A percentile compares a stretch with the other conserved stretches of the same genome.
Conservation (phyloP, 2,797 vertebrate genomes). For the Rhinella marina region DNA sequence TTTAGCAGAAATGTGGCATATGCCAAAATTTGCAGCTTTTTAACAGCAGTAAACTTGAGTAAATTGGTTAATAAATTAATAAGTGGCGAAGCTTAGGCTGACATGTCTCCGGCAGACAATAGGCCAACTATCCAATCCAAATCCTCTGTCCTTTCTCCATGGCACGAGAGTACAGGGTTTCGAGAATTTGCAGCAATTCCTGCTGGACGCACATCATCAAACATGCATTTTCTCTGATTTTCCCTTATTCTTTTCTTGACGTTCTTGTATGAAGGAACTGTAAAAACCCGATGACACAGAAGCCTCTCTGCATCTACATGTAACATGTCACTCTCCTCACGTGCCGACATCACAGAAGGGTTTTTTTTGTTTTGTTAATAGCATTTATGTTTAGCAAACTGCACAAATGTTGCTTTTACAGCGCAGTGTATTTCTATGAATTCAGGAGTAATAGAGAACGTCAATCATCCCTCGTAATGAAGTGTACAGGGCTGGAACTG, state of each 20-base stretch:
- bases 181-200: no score
- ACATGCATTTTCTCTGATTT: neutral
- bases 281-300: neutral
- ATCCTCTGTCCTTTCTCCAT: no score
- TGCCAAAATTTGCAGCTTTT: no score
- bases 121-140: no score
- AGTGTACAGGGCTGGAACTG: conserved; percentile 63
- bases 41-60: no score
- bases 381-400: conserved; percentile 25
- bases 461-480: conserved; percentile 60
- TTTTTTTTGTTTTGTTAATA: conserved; percentile 62
- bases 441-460: conserved; percentile 46
- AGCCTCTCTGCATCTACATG: neutral
- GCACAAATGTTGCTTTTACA: conserved; percentile 23
- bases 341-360: neutral
- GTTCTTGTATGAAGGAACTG: neutral
- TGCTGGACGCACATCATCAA: no score
- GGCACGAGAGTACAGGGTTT: no score
- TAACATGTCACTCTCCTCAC: neutral
- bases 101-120: no score
- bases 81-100: no score
- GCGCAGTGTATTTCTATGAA: conserved; percentile 58
- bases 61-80: no score
- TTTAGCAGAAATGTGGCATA: no score
- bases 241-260: neutral